phyloP scores from a whole-genome alignment of 2,797 vertebrate genomes.

The Enteromius paludinosus region DNA sequence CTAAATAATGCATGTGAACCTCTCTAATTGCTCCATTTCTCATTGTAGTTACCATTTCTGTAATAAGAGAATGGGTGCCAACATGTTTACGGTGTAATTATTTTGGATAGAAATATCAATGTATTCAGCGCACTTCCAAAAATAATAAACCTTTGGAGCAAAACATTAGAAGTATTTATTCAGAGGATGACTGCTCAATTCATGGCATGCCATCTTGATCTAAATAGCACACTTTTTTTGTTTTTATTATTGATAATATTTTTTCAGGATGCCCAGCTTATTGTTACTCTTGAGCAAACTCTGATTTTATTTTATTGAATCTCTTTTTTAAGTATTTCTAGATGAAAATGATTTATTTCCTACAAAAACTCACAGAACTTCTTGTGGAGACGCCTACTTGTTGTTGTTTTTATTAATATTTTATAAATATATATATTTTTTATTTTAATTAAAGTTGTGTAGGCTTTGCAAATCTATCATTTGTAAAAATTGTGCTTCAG shows the following conservation, averaged over 20 bases:
- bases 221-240: neutral
- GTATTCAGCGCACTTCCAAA: slow-evolving; percentile 47
- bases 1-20: slow-evolving; percentile 87
- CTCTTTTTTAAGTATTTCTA: too few relatives aligned
- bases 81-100: slow-evolving; percentile 70
- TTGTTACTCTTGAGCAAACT: too few relatives aligned
- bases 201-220: neutral
- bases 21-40: slow-evolving; percentile 86
- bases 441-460: neutral
- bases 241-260: neutral
- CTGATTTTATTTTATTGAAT: too few relatives aligned
- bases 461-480: too few relatives aligned
- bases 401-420: neutral
- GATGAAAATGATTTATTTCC: too few relatives aligned
- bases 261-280: neutral
- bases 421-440: neutral
- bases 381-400: neutral
- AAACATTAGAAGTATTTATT: slow-evolving; percentile 30
- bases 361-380: neutral
- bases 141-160: slow-evolving; percentile 30
- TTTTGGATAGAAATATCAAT: slow-evolving; percentile 73
- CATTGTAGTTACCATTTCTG: slow-evolving; percentile 82
- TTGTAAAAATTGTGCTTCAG: too few relatives aligned
- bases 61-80: slow-evolving; percentile 77
- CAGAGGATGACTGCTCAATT: neutral